These are phyloP conservation scores for Reticulitermes speratus DNA, from an alignment of 1,140 invertebrate genomes.

Conservation along the genomic window DNA sequence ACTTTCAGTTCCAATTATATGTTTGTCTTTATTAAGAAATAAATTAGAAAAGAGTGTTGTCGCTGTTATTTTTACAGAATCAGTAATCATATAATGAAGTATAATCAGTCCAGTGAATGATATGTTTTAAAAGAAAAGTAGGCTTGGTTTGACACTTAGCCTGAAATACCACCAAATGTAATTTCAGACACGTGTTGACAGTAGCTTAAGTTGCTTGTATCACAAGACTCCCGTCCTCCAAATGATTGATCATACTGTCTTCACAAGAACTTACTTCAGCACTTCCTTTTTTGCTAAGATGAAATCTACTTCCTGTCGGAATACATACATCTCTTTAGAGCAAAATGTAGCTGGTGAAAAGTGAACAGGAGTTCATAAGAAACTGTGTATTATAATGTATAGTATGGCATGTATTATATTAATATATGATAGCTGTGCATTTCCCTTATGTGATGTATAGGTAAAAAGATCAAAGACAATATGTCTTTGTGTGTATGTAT, in stretches of 20 bases:
- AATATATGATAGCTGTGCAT: neutral
- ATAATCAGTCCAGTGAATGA: neutral
- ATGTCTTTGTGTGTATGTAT: neutral
- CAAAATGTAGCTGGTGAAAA: neutral
- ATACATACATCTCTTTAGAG: neutral
- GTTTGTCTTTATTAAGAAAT: too few relatives aligned
- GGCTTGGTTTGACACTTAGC: neutral
- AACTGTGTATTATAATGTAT: conserved; percentile 13
- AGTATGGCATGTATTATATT: neutral
- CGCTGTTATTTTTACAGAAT: too few relatives aligned
- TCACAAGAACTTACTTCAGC: neutral
- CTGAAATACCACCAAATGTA: neutral
- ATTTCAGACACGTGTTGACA: neutral
- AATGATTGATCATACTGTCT: neutral
- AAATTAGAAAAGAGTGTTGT: too few relatives aligned
- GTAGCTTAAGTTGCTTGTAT: neutral
- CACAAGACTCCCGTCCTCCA: neutral
- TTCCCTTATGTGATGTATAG: neutral
- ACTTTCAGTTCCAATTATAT: too few relatives aligned
- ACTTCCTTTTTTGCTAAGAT: neutral
- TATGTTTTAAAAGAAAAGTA: neutral
- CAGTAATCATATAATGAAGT: neutral
- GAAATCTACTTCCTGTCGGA: neutral
- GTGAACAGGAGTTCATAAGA: neutral
- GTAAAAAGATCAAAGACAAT: neutral